These are phyloP conservation scores for Muricea muricata DNA, from an alignment of 92 coral and sea anemone genomes.

Conservation along the genomic window DNA sequence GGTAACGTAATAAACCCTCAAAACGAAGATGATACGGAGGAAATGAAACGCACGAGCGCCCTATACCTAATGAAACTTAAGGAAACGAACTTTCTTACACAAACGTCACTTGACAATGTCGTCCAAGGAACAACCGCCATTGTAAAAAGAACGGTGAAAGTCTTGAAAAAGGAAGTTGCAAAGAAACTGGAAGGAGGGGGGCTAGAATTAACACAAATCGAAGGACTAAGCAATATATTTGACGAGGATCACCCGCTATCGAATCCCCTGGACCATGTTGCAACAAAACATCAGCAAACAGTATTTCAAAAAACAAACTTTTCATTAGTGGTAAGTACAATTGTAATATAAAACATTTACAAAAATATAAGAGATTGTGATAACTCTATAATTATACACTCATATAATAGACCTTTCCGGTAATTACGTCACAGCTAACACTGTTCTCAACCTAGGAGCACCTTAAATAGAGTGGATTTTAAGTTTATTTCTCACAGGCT, in stretches of 20 bases:
- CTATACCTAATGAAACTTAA: background rate
- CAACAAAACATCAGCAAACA: background rate
- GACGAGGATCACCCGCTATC: background rate
- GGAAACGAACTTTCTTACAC: constrained; percentile 1
- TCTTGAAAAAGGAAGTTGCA: background rate
- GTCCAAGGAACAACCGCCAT: background rate
- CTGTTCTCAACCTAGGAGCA: no score
- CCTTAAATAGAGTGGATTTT: no score
- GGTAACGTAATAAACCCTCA: background rate
- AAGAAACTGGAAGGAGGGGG: background rate
- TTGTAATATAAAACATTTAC: background rate
- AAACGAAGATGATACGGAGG: background rate
- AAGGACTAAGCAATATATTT: background rate
- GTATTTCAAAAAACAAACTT: background rate
- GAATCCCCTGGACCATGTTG: background rate
- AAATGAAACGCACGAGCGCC: background rate
- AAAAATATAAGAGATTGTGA: no score
- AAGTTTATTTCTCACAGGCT: no score
- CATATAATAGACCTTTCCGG: no score
- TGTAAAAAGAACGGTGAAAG: background rate
- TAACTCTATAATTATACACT: no score
- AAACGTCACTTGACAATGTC: background rate
- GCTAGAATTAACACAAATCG: background rate
- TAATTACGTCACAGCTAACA: no score
- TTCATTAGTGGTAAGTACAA: background rate